Conservation (phyloP, 1,140 invertebrate species). For the Coelopa frigida region DNA sequence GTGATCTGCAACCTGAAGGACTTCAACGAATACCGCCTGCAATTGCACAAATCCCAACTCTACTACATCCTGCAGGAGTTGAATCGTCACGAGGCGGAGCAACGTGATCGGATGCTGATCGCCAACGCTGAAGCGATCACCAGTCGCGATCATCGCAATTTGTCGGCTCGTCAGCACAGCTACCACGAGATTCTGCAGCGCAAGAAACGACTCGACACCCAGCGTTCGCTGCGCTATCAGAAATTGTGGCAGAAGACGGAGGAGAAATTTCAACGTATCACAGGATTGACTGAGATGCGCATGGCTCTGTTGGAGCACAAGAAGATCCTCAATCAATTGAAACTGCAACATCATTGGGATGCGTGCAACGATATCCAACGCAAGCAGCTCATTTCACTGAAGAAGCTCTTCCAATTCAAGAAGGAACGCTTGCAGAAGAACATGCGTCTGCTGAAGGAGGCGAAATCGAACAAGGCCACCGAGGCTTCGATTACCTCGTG, state of each 20-base stretch:
- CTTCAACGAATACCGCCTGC: conserved; percentile 36
- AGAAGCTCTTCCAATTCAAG: conserved; percentile 39
- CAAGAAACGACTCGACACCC: conserved; percentile 20
- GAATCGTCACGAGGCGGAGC: conserved; percentile 29
- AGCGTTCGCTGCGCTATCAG: conserved; percentile 20
- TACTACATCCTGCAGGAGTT: conserved; percentile 37
- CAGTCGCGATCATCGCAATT: conserved; percentile 27
- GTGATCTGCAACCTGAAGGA: conserved; percentile 41
- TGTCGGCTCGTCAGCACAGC: conserved; percentile 20
- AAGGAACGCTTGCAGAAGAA: conserved; percentile 34
- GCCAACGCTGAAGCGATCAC: conserved; percentile 33
- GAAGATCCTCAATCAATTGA: conserved; percentile 32
- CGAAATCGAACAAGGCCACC: conserved; percentile 15
- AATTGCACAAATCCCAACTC: conserved; percentile 40
- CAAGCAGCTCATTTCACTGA: conserved; percentile 33
- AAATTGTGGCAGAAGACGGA: conserved; percentile 17
- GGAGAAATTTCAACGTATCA: conserved; percentile 25
- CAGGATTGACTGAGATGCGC: conserved; percentile 22
- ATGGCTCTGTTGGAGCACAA: conserved; percentile 24
- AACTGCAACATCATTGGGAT: conserved; percentile 22
- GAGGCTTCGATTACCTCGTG: conserved; percentile 29
- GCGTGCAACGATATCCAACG: conserved; percentile 28
- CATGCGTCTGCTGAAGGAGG: conserved; percentile 22
- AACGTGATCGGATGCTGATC: conserved; percentile 31
- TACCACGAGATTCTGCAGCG: conserved; percentile 26